Evolutionary conservation across 2,888 invertebrate species (phyloP).

Genomic region (Anagyrus pseudococci): DNA sequence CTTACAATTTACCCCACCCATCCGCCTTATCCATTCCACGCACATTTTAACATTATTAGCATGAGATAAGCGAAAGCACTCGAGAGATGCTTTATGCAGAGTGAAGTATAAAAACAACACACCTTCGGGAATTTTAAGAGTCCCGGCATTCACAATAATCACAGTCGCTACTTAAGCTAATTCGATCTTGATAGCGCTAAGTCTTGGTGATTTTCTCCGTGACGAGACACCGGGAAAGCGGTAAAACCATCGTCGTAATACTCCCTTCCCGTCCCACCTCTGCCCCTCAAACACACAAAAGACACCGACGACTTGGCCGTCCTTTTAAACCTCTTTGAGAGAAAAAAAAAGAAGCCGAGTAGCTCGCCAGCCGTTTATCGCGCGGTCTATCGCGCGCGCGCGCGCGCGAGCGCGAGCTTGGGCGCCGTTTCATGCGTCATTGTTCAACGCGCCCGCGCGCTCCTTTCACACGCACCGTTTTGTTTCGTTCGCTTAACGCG

Average conservation of each 20-base stretch:
- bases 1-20: neutral
- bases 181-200: conserved; percentile 2
- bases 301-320: neutral
- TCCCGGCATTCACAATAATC: too few species aligned
- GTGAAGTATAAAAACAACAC: neutral
- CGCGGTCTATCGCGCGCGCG: conserved; percentile 8
- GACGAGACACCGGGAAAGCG: neutral
- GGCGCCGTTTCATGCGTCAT: conserved; percentile 27
- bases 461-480: conserved; percentile 45
- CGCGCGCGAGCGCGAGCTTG: neutral
- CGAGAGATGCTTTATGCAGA: too few species aligned
- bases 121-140: neutral
- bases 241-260: neutral
- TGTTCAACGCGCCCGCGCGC: conserved; percentile 17
- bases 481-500: conserved; percentile 31
- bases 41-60: too few species aligned
- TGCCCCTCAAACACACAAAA: conserved; percentile 5
- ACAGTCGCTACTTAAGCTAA: neutral
- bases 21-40: neutral
- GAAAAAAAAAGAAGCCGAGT: neutral
- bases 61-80: too few species aligned
- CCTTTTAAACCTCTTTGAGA: neutral
- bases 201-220: neutral
- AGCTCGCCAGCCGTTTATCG: conserved; percentile 1
- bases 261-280: neutral